Percentiles rank a stretch among this genome's conserved stretches.
Conservation (phyloP, 2,113 vertebrate genomes). For the Leptobrachium leishanense region DNA sequence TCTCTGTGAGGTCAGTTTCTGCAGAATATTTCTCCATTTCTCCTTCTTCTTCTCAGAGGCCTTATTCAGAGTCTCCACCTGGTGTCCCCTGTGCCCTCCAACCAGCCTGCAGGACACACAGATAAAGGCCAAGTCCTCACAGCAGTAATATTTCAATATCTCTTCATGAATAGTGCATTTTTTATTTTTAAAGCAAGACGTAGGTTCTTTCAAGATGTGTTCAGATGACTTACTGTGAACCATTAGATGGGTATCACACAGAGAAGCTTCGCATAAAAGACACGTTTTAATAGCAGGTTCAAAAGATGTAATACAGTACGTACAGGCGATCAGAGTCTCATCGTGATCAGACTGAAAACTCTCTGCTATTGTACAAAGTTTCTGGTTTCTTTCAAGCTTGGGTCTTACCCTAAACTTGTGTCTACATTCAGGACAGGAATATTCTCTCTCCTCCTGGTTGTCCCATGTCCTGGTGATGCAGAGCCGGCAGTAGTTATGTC, state of each 20-base stretch:
- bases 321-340: conserved; percentile 52
- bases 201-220: conserved; percentile 68
- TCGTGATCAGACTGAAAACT: conserved; percentile 43
- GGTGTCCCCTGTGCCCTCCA: conserved; percentile 67
- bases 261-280: conserved; percentile 73
- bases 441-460: not conserved
- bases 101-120: conserved; percentile 71
- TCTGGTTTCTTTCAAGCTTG: conserved; percentile 39
- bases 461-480: not conserved
- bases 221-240: conserved; percentile 70
- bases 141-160: conserved; percentile 75
- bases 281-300: conserved; percentile 71
- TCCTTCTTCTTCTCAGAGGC: not conserved
- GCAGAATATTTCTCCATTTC: not conserved
- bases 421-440: conserved; percentile 49
- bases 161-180: conserved; percentile 75
- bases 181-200: conserved; percentile 51
- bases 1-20: not conserved
- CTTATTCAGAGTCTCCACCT: not conserved
- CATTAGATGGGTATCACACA: conserved; percentile 71
- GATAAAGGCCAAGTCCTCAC: conserved; percentile 54
- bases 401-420: conserved; percentile 9
- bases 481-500: not conserved
- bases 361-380: conserved; percentile 53
- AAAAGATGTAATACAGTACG: conserved; percentile 63